Base-by-base conservation (phyloP, 2,797 vertebrate species). In the Microctenopoma lineatum region DNA sequence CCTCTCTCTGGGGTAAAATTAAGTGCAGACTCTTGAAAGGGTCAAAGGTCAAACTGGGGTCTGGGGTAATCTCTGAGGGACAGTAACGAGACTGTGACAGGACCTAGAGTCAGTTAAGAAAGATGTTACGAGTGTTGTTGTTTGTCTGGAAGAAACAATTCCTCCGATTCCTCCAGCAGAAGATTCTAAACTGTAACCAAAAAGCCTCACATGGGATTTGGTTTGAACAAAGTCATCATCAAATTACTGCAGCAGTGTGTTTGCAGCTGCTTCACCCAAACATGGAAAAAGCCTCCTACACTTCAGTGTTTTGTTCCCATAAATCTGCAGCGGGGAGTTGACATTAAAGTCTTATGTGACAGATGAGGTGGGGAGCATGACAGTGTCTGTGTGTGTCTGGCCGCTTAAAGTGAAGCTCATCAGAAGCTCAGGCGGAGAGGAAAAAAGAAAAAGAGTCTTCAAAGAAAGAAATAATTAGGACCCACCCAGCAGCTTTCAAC, bases 401-500 rank as follows among this genome's bases (percentile, higher is more conserved):
- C 51, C 67, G 78, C 83, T 88, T 81, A 84, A 89, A 90, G 81
- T 73, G 81, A 83, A 73, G 70, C 81, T 84, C 82, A 55, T 89
- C 81, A 79, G 84, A 84, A 86, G 80, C 83, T 84, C 78, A 86
- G 86, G 85, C 77, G 10, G 83, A 82, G 85, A 90, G 81, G 70
- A 87, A 89, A 92, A 89, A 84, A 65, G 57, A 32, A 32, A 32
- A 32, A 32, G 29, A 76, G 71, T 85, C 87, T 90, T 92, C 86
- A 91, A 90, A 92, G 90, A 91, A 90, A 92, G 90, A 82, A 82
- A 81, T 83, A 87, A 89, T 91, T 88, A 86, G 73, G 89, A 84
- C 82, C 80, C 82, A 88, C 79, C 83, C 87, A 80, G 76, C 79
- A 77, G 87, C 83, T 87, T 87, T 85, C 72, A 88, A 87, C 75